Evolutionary conservation across 2,113 vertebrate species (phyloP).

Genomic region (Gymnarchus niloticus): DNA sequence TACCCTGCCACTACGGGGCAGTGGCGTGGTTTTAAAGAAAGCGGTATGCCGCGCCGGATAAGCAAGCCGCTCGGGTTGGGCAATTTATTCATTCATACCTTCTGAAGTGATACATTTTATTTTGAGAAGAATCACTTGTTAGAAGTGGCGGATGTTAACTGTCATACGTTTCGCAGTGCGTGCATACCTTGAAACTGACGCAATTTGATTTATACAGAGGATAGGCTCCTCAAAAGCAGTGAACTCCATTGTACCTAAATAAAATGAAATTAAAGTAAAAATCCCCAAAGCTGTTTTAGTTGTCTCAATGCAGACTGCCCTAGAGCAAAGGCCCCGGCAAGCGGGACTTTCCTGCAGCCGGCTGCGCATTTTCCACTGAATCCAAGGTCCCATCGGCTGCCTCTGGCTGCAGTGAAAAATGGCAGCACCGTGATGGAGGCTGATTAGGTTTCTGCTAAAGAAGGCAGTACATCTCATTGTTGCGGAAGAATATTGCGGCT

Average conservation of each 20-base stretch:
- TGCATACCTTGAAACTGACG: not conserved
- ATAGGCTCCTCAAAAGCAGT: not conserved
- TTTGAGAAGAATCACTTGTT: not conserved
- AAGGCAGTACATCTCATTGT: not conserved
- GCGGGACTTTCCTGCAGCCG: too few species aligned
- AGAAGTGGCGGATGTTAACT: not conserved
- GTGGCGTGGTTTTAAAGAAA: not conserved
- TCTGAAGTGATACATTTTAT: not conserved
- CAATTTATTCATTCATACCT: slow-evolving; percentile 1
- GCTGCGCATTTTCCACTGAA: too few species aligned
- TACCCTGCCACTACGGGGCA: slow-evolving; percentile 12
- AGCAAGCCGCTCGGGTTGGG: not conserved
- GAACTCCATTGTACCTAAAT: not conserved
- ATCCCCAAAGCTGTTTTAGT: not conserved
- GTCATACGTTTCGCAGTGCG: not conserved
- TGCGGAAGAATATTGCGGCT: not conserved
- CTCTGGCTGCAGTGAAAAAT: not conserved
- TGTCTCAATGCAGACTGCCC: not conserved
- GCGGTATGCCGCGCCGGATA: not conserved
- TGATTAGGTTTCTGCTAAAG: not conserved
- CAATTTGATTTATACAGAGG: not conserved
- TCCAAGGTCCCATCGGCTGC: too few species aligned
- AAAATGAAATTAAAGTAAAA: not conserved
- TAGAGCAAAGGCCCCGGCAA: not conserved
- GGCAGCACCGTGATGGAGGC: not conserved